phyloP scores from a whole-genome alignment of 2,888 invertebrate genomes.

The Cremastinae sp. region DNA sequence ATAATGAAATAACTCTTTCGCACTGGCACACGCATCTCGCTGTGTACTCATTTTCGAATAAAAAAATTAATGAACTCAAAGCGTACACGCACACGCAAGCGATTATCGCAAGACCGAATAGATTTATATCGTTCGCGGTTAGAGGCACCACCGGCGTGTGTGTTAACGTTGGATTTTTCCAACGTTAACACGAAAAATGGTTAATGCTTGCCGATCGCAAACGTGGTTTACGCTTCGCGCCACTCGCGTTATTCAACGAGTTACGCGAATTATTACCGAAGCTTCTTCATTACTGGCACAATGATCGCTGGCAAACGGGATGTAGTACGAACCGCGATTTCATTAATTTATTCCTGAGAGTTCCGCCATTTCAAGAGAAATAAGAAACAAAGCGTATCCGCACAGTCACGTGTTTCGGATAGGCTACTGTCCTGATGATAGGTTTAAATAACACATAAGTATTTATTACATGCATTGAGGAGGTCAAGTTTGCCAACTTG shows the following conservation, averaged over 20 bases:
- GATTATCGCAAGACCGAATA: constrained; percentile 8
- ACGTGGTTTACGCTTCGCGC: constrained; percentile 41
- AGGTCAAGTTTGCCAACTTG: too few relatives aligned
- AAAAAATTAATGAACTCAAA: neutral
- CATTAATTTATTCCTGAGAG: constrained; percentile 8
- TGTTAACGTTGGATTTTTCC: too few relatives aligned
- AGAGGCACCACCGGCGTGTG: neutral
- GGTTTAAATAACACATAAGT: too few relatives aligned
- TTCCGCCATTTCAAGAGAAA: neutral
- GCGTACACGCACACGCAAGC: neutral
- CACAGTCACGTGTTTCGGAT: too few relatives aligned
- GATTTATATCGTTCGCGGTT: constrained; percentile 12
- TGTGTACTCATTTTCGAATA: neutral
- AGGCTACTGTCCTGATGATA: too few relatives aligned
- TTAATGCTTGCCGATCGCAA: too few relatives aligned
- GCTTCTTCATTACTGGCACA: constrained; percentile 1
- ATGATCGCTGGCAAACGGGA: constrained; percentile 12
- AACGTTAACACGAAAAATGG: too few relatives aligned
- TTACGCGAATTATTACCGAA: constrained; percentile 26
- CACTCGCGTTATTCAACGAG: constrained; percentile 40
- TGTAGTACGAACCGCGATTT: constrained; percentile 23
- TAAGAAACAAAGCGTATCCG: neutral
- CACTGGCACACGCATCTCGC: neutral
- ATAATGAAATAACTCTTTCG: constrained; percentile 22
- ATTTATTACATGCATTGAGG: too few relatives aligned